Base-by-base conservation (phyloP, 2,888 invertebrate genomes). In the Phengaris alcon region DNA sequence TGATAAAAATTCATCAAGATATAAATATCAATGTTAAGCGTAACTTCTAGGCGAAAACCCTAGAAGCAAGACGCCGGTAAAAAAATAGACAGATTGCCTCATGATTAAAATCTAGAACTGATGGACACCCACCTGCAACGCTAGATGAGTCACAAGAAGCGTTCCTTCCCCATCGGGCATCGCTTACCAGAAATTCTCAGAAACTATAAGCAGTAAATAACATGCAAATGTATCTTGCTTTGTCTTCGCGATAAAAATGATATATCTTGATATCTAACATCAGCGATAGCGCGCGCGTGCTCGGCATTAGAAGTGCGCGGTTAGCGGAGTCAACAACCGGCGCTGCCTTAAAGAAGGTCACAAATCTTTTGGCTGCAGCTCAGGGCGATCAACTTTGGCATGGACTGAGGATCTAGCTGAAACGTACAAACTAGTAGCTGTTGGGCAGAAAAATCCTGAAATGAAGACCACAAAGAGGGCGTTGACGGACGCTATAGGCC, bases 271-370 rank as follows among this genome's bases (percentile, higher is more conserved):
- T 44, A 64, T 64, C 64, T 64, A 64, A 64, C 64, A 64, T 64
- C 64, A 44, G 64, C 64, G 69, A 69, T 69, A 48, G 69, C 46
- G 35, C 2, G 35, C 35, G 48, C 69, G 69, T 69, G 69, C 46
- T 15, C 69, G 4, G 69, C 69, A 48, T 69, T 46, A 46, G 69
- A 48, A 69, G 46, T 46, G 48, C 46, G 68, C 68, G 9, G n/a
- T 68, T 44, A 15, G 69, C 69, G 69, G 69, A 48, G 69, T 69
- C 69, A 69, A 69, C 69, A 69, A 69, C 69, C 69, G 64, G 64
- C 69, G 48, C 69, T 48, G 69, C 69, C 69, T 48, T 69, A 46
- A 48, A 69, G n/a, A 69, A 48, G 69, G 69, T 69, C 69, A n/a
- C 15, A 15, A 46, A 48, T 48, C 48, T 48, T 69, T 48, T 48